phyloP scores from a whole-genome alignment of 2,888 invertebrate species.

The Oscheius onirici region DNA sequence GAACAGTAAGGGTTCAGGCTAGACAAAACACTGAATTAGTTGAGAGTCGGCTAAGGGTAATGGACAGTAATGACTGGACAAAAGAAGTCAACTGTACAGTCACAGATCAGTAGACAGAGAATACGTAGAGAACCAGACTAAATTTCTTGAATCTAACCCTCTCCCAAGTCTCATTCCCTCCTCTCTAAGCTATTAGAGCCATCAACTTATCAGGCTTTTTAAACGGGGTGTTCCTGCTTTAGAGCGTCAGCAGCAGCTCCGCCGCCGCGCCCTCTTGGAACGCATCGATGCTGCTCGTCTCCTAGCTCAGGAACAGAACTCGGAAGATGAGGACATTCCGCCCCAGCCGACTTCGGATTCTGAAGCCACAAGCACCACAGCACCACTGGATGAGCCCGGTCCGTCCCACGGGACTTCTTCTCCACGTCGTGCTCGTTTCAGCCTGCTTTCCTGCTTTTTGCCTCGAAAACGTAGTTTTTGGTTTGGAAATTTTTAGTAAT shows the following conservation, averaged over 20 bases:
- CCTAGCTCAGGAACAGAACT: not conserved
- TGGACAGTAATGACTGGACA: no score
- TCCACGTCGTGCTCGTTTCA: conserved; percentile 7
- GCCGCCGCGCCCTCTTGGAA: conserved; percentile 24
- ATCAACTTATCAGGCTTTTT: not conserved
- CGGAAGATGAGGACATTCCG: conserved; percentile 8
- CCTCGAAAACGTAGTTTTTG: conserved; percentile 13
- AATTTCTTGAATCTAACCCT: no score
- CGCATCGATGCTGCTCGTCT: conserved; percentile 17
- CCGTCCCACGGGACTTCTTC: conserved; percentile 9
- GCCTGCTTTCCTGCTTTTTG: conserved; percentile 24
- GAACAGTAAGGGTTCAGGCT: no score
- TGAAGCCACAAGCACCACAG: not conserved
- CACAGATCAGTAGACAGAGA: no score
- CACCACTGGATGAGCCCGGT: conserved; percentile 19
- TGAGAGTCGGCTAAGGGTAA: no score
- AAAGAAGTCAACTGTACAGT: no score
- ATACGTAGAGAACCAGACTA: no score
- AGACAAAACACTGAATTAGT: no score
- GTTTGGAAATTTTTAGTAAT: not conserved
- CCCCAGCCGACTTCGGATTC: conserved; percentile 1
- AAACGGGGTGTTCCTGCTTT: conserved; percentile 11
- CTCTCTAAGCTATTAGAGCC: not conserved
- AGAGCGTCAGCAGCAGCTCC: conserved; percentile 21
- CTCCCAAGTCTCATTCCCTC: not conserved